Conservation (phyloP, 1,140 invertebrate genomes). For the Brachionus calyciflorus region DNA sequence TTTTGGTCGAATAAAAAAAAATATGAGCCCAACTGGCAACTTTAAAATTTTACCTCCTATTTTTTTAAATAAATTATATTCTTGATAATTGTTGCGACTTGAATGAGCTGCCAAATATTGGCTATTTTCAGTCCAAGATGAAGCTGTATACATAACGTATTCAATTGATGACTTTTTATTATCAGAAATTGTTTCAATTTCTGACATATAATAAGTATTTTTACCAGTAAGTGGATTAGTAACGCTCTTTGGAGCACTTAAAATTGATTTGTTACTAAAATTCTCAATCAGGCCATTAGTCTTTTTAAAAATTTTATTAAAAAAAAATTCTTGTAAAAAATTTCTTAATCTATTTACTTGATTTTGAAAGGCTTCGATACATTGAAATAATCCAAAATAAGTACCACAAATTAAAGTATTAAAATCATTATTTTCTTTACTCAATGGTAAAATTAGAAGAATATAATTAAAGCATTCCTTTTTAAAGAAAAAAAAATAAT, state of each 20-base stretch:
- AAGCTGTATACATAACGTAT: slow-evolving; percentile 1
- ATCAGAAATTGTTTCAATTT: not conserved
- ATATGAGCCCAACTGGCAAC: not conserved
- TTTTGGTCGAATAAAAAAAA: not conserved
- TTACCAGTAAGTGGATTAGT: not conserved
- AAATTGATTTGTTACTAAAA: no score
- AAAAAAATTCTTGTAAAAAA: not conserved
- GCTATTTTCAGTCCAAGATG: slow-evolving; percentile 38
- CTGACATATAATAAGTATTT: slow-evolving; percentile 24
- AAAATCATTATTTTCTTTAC: not conserved
- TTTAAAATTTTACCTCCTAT: slow-evolving; percentile 4
- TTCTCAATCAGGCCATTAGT: not conserved
- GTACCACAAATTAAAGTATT: slow-evolving; percentile 27
- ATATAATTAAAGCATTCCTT: not conserved
- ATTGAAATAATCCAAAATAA: slow-evolving; percentile 12
- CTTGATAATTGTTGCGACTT: not conserved
- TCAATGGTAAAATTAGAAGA: not conserved
- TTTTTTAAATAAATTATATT: not conserved
- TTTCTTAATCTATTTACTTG: not conserved
- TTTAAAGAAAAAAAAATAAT: not conserved
- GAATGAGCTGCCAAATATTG: slow-evolving; percentile 30
- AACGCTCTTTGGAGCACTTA: not conserved
- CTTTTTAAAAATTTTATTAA: not conserved
- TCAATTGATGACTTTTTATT: not conserved
- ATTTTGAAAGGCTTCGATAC: slow-evolving; percentile 15